Evolutionary conservation across 2,888 invertebrate genomes (phyloP).

Genomic region (Dermolepida albohirtum): DNA sequence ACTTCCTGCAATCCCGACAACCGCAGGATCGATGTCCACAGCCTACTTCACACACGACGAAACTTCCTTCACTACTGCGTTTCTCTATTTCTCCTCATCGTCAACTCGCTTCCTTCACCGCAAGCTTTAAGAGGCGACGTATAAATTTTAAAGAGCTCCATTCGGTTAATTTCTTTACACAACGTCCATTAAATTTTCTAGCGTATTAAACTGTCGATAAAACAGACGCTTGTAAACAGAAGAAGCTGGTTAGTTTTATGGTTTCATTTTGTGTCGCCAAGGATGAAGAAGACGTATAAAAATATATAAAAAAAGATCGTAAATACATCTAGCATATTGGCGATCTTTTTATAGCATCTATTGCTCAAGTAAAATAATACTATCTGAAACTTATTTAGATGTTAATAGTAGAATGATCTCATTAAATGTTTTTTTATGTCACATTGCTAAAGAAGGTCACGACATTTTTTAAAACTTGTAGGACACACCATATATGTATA

Average conservation of each 20-base stretch:
- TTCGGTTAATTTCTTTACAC: too few species aligned
- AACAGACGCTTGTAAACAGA: too few species aligned
- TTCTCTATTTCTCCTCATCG: neutral
- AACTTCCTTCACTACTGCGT: slow-evolving; percentile 20
- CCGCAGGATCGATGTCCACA: slow-evolving; percentile 57
- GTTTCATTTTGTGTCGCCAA: too few species aligned
- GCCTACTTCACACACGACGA: slow-evolving; percentile 26
- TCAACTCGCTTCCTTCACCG: neutral
- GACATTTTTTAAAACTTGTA: slow-evolving; percentile 5
- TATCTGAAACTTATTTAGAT: neutral
- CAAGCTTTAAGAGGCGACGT: too few species aligned
- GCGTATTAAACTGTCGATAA: too few species aligned
- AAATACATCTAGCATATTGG: slow-evolving; percentile 21
- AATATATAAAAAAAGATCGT: slow-evolving; percentile 2
- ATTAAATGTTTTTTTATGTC: slow-evolving; percentile 6
- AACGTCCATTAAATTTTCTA: too few species aligned
- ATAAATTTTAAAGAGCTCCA: too few species aligned
- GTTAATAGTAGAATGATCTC: slow-evolving; percentile 16
- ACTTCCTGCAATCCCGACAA: slow-evolving; percentile 57
- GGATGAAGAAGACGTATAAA: too few species aligned
- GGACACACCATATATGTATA: neutral
- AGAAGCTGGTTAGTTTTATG: too few species aligned
- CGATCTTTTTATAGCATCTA: slow-evolving; percentile 14
- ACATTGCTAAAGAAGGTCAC: too few species aligned
- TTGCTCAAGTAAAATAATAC: slow-evolving; percentile 4